phyloP scores from a whole-genome alignment of 2,797 vertebrate genomes.

The Vespertilio murinus region DNA sequence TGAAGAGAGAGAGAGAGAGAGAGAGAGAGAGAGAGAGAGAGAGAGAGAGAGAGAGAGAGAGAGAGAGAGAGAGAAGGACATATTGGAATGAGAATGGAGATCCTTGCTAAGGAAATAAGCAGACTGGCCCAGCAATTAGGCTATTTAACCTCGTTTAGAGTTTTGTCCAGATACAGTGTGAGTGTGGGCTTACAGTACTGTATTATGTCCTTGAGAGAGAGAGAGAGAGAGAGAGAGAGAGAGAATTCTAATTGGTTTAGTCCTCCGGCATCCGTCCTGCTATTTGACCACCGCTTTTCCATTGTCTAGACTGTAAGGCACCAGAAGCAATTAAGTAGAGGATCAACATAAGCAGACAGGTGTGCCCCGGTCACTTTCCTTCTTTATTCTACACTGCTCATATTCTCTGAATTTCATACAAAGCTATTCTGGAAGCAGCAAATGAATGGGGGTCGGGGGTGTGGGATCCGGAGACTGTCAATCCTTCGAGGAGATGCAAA shows the following conservation, averaged over 20 bases:
- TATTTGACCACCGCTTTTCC: neutral
- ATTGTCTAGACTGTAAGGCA: constrained; percentile 64
- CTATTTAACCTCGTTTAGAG: neutral
- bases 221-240: neutral
- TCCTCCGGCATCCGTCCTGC: constrained; percentile 48
- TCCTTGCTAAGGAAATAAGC: neutral
- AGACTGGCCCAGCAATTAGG: neutral
- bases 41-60: neutral
- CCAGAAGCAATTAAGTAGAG: constrained; percentile 51
- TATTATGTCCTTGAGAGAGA: neutral
- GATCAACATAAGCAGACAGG: constrained; percentile 51
- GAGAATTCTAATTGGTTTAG: constrained; percentile 36
- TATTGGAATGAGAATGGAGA: neutral
- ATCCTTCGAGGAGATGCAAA: neutral
- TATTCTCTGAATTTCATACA: constrained; percentile 9
- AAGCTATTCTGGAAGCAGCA: neutral
- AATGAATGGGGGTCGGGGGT: neutral
- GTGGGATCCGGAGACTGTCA: neutral
- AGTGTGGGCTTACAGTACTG: neutral
- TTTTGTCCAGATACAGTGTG: neutral
- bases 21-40: neutral
- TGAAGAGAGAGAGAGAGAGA: neutral
- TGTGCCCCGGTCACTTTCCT: constrained; percentile 18
- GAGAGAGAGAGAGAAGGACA: neutral
- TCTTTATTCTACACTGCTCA: neutral